Conservation (phyloP, 1,140 invertebrate genomes). For the Rhyacophila brunnea region DNA sequence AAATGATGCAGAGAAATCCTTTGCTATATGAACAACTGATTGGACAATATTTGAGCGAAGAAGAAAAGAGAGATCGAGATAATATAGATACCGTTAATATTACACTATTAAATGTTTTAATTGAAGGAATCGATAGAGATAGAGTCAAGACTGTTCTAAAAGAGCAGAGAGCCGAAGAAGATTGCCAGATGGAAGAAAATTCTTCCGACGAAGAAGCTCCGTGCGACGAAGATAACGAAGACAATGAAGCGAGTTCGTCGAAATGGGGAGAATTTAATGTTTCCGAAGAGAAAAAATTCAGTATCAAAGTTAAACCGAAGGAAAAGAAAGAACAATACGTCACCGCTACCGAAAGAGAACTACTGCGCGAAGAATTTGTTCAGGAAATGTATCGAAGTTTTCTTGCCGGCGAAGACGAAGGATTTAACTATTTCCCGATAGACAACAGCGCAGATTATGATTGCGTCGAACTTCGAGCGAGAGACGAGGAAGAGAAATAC, state of each 20-base stretch:
- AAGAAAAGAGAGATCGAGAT: constrained; percentile 68
- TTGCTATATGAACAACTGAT: constrained; percentile 85
- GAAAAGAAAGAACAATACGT: constrained; percentile 41
- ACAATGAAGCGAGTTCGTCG: constrained; percentile 8
- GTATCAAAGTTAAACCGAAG: constrained; percentile 37
- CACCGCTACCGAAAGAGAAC: constrained; percentile 57
- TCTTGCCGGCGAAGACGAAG: constrained; percentile 76
- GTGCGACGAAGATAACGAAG: constrained; percentile 7
- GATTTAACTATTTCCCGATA: constrained; percentile 79
- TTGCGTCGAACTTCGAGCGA: constrained; percentile 64
- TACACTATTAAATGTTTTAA: constrained; percentile 66
- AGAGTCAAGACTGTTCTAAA: constrained; percentile 62
- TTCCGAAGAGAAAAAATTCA: constrained; percentile 40
- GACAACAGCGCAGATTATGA: constrained; percentile 81
- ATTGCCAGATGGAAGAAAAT: constrained; percentile 49
- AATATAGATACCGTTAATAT: constrained; percentile 57
- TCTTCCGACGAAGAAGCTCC: constrained; percentile 42
- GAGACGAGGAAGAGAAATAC: constrained; percentile 86
- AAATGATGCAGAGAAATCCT: constrained; percentile 91
- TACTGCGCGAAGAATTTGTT: constrained; percentile 81
- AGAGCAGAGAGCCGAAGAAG: constrained; percentile 62
- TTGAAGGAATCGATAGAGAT: constrained; percentile 68
- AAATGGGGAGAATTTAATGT: constrained; percentile 56
- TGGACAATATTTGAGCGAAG: constrained; percentile 77
- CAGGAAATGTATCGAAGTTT: constrained; percentile 87